Evolutionary conservation across 2,888 invertebrate genomes (phyloP).

Genomic region (Ditylenchus weischeri): DNA sequence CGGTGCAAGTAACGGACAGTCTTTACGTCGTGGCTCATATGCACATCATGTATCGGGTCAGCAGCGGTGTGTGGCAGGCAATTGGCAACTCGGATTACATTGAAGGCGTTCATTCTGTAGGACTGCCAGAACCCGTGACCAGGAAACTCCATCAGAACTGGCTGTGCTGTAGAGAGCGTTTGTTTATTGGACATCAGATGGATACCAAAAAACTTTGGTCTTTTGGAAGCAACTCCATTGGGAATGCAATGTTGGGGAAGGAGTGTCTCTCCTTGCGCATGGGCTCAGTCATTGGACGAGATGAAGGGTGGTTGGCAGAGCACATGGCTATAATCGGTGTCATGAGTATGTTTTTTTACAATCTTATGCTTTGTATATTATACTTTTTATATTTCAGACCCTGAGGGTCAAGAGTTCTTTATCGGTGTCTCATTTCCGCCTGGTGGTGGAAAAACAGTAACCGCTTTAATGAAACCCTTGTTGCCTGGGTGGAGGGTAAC

Average conservation of each 20-base stretch:
- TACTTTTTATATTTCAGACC: slow-evolving; percentile 59
- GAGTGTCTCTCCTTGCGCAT: slow-evolving; percentile 92
- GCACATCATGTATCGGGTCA: slow-evolving; percentile 92
- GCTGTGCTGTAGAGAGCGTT: slow-evolving; percentile 91
- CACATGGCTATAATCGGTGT: slow-evolving; percentile 78
- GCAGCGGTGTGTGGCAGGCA: slow-evolving; percentile 62
- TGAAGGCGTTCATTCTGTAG: slow-evolving; percentile 89
- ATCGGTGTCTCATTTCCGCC: slow-evolving; percentile 93
- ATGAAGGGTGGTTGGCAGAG: slow-evolving; percentile 97
- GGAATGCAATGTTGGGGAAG: slow-evolving; percentile 84
- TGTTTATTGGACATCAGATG: slow-evolving; percentile 83
- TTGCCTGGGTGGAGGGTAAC: slow-evolving; percentile 71
- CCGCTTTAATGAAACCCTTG: slow-evolving; percentile 92
- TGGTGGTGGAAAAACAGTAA: slow-evolving; percentile 98
- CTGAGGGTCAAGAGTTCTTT: slow-evolving; percentile 66
- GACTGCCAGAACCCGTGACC: slow-evolving; percentile 70
- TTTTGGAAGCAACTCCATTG: slow-evolving; percentile 69
- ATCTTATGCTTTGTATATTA: background rate
- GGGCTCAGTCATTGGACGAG: slow-evolving; percentile 83
- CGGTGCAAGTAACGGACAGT: slow-evolving; percentile 86
- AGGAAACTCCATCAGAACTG: slow-evolving; percentile 65
- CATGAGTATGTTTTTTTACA: slow-evolving; percentile 16
- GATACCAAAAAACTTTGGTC: slow-evolving; percentile 78
- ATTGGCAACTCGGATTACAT: slow-evolving; percentile 68
- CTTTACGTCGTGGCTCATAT: slow-evolving; percentile 90